These are phyloP conservation scores for Bovichtus variegatus DNA, from an alignment of 2,797 vertebrate species.

Conservation along the genomic window DNA sequence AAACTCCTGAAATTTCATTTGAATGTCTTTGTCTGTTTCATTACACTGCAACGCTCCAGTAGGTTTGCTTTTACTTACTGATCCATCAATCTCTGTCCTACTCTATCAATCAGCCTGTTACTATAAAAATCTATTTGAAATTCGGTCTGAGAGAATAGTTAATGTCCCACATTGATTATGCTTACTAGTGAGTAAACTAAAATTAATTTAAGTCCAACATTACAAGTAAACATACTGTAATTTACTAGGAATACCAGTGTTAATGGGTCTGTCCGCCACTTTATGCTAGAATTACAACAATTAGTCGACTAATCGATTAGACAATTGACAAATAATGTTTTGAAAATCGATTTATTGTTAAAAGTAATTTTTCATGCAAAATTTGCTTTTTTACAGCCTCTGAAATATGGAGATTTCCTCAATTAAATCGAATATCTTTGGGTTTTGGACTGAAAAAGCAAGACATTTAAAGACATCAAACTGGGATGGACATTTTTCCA, in stretches of 20 bases:
- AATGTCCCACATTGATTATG: not conserved
- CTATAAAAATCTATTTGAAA: constrained; percentile 26
- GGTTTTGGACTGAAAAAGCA: too few relatives aligned
- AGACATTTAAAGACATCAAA: too few relatives aligned
- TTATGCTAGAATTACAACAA: too few relatives aligned
- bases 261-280: not conserved
- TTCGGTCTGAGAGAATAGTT: constrained; percentile 7
- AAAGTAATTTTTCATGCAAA: too few relatives aligned
- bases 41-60: constrained; percentile 23
- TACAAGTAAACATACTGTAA: not conserved
- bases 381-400: too few relatives aligned
- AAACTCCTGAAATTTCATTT: constrained; percentile 43
- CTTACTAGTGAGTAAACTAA: constrained; percentile 2
- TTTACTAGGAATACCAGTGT: not conserved
- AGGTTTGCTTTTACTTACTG: constrained; percentile 45
- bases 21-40: constrained; percentile 47
- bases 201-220: not conserved
- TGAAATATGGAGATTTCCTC: too few relatives aligned
- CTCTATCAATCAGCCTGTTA: constrained; percentile 26
- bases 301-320: too few relatives aligned
- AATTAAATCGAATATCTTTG: too few relatives aligned
- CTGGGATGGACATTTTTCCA: too few relatives aligned
- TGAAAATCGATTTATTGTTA: too few relatives aligned
- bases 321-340: too few relatives aligned
- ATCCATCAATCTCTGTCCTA: constrained; percentile 40